Conservation (phyloP, 2,797 vertebrate genomes). For the Acipenser transmontanus region DNA sequence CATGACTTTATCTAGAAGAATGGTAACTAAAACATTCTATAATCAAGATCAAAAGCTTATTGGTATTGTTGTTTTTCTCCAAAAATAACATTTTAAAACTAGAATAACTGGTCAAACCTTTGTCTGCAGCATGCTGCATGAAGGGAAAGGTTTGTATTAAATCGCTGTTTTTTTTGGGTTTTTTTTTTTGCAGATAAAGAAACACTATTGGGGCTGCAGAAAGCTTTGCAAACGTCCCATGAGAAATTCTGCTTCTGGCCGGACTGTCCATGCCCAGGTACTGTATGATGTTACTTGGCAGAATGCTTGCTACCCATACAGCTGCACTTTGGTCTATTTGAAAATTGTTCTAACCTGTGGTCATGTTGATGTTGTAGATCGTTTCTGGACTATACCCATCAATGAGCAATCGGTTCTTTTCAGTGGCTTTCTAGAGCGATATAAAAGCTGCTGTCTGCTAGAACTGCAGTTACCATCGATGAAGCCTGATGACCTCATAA, state of each 20-base stretch:
- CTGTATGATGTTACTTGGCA: conserved; percentile 2
- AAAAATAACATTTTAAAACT: too few species aligned
- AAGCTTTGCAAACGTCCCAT: conserved; percentile 75
- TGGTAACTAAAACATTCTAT: too few species aligned
- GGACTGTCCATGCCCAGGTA: conserved; percentile 90
- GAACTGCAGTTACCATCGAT: conserved; percentile 85
- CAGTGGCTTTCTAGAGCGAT: conserved; percentile 73
- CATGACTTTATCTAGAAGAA: too few species aligned
- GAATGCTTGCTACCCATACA: not conserved
- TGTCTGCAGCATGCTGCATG: too few species aligned
- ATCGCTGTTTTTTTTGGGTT: not conserved
- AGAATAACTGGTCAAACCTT: too few species aligned
- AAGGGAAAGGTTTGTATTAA: too few species aligned
- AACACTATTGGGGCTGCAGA: conserved; percentile 72
- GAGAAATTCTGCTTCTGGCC: conserved; percentile 97
- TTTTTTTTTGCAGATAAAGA: conserved; percentile 67
- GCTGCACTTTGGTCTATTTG: not conserved
- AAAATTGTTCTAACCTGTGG: not conserved
- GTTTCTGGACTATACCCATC: conserved; percentile 76
- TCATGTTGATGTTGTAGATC: conserved; percentile 56
- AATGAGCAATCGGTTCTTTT: conserved; percentile 73
- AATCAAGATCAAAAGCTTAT: too few species aligned
- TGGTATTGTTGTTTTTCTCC: too few species aligned
- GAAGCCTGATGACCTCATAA: conserved; percentile 77
- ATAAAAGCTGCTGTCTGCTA: conserved; percentile 73